These are phyloP conservation scores for Thripadectes ignobilis DNA, from an alignment of 2,797 vertebrate genomes.

Conservation along the genomic window DNA sequence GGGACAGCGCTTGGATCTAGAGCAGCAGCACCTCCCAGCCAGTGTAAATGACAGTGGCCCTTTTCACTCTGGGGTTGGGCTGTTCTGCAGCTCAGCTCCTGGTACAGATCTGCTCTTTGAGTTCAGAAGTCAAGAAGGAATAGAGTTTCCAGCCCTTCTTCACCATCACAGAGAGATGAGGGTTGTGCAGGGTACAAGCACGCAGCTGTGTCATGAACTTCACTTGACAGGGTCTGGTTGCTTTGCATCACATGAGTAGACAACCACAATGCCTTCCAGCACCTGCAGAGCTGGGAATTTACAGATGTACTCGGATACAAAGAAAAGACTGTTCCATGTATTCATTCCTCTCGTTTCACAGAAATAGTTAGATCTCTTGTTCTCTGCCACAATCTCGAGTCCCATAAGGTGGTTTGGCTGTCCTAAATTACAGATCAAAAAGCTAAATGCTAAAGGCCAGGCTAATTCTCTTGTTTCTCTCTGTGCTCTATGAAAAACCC, in stretches of 20 bases:
- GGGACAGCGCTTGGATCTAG: neutral
- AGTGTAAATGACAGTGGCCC: neutral
- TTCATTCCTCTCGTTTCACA: neutral
- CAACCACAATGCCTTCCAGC: neutral
- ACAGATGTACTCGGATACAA: neutral
- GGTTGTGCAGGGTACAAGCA: neutral
- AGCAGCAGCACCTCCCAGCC: neutral
- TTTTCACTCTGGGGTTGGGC: neutral
- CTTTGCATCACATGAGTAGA: neutral
- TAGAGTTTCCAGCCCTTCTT: neutral
- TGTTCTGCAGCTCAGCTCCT: neutral
- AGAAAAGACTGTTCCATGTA: neutral
- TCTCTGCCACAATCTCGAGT: neutral
- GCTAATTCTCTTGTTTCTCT: neutral
- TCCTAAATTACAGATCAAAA: conserved; percentile 22
- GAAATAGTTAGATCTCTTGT: conserved; percentile 9
- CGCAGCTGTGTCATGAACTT: neutral
- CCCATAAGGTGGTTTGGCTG: neutral
- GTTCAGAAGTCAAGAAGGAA: neutral
- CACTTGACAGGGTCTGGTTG: neutral
- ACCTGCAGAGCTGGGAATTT: neutral
- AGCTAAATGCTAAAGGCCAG: conserved; percentile 1
- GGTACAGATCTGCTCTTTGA: neutral
- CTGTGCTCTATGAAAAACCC: neutral
- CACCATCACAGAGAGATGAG: neutral